Evolutionary conservation across 2,888 invertebrate genomes (phyloP), one percentile per base, ranked within the genome.

Genomic region (Alloplasta piceator): DNA sequence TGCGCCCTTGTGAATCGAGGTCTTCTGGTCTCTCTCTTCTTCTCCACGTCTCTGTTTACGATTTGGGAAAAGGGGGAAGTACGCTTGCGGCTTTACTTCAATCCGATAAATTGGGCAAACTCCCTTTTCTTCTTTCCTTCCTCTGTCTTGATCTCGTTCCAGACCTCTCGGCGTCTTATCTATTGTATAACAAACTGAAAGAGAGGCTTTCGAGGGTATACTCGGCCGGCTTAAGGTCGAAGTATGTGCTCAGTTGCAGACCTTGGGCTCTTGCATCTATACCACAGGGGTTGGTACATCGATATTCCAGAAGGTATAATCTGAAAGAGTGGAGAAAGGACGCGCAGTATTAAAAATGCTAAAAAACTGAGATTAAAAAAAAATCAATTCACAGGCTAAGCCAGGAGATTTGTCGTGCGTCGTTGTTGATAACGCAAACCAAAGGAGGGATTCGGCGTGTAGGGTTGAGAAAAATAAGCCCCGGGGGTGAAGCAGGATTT

Each of bases 91-190:
- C 61, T 60, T 66, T 66, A 48, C 55, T 78, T 68, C 56, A 73
- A 68, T 64, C 63, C 63, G 73, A 73, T 73, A 74, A 61, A 73
- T 73, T 66, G 68, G 7, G 52, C 61, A 14, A 77, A 79, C 70
- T 67, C 48, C 48, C 48, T 48, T 39, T 36, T 6, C 6, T 46
- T 36, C 64, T 64, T 10, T 52, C 67, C 26, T 68, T 46, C 10
- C 41, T 46, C 56, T 56, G 26, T 43, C 12, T 48, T 46, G 41
- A 55, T 9, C 38, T n/a, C 41, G 56, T 2, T 26, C 9, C 26
- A 43, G n/a, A 41, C 56, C 26, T 43, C 5, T 43, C 41, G 67
- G 7, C 36, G 48, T 41, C 52, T 36, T 38, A 55, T 67, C 41
- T 67, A 67, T 52, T 39, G 66, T 66, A 16, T 41, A 68, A 58